Percentiles rank a stretch among this genome's conserved stretches.
phyloP scores from a whole-genome alignment of 2,888 invertebrate genomes.

The Chrysopilus asiliformis region DNA sequence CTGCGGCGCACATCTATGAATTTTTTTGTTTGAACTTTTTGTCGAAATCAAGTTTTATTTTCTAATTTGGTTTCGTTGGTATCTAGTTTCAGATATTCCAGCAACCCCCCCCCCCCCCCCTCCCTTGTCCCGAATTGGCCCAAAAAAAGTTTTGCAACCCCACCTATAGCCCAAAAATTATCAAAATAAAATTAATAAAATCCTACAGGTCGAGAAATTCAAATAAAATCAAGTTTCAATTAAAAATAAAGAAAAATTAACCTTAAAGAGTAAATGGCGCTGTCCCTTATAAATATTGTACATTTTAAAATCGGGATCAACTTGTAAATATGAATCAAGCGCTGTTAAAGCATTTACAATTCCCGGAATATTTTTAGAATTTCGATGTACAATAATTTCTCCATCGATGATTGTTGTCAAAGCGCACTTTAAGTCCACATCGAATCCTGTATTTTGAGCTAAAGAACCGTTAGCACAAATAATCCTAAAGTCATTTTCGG shows the following conservation, averaged over 20 bases:
- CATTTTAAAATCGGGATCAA: constrained; percentile 38
- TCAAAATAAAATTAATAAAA: too few relatives aligned
- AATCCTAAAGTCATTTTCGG: constrained; percentile 37
- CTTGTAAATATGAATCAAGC: constrained; percentile 16
- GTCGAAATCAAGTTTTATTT: too few relatives aligned
- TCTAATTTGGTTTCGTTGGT: too few relatives aligned
- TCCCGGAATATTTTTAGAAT: constrained; percentile 20
- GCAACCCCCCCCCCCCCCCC: too few relatives aligned
- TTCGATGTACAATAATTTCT: constrained; percentile 42
- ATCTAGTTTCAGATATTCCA: too few relatives aligned
- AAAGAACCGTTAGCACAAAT: constrained; percentile 48
- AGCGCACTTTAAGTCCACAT: constrained; percentile 41
- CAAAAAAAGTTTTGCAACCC: too few relatives aligned
- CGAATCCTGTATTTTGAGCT: constrained; percentile 37
- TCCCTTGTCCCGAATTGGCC: too few relatives aligned
- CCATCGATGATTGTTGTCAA: constrained; percentile 46
- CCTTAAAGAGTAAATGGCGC: constrained; percentile 46
- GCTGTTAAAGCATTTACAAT: constrained; percentile 18
- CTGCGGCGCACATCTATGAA: too few relatives aligned
- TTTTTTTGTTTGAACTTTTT: too few relatives aligned
- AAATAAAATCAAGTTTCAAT: background rate
- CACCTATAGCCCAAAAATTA: too few relatives aligned
- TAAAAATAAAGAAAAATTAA: constrained; percentile 20
- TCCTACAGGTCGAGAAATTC: background rate
- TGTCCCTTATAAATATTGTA: constrained; percentile 44